phyloP scores from a whole-genome alignment of 2,113 vertebrate species.

The Clarias gariepinus region DNA sequence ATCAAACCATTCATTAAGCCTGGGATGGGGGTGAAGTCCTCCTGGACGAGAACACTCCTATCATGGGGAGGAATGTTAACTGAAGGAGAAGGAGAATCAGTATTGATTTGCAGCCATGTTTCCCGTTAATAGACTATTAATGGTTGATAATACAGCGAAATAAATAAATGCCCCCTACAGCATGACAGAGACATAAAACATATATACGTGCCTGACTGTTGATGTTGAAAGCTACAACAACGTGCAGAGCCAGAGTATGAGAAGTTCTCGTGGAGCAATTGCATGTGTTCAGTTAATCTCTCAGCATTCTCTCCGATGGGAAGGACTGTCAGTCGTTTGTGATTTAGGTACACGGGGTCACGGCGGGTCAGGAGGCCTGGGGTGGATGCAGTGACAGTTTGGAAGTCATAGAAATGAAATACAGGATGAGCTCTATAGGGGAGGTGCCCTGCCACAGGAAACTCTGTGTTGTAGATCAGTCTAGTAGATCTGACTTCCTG shows the following conservation, averaged over 20 bases:
- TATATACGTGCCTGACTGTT: not conserved
- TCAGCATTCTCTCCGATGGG: not conserved
- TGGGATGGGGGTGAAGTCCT: not conserved
- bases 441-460: not conserved
- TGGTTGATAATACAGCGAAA: not conserved
- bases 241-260: not conserved
- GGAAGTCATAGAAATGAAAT: not conserved
- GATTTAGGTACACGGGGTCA: slow-evolving; percentile 7
- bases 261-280: not conserved
- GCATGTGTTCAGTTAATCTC: not conserved
- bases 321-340: not conserved
- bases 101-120: not conserved
- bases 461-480: slow-evolving; percentile 8
- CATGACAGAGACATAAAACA: no score
- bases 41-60: not conserved
- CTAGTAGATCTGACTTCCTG: not conserved
- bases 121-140: not conserved
- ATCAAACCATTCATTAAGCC: not conserved
- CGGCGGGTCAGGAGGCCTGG: not conserved
- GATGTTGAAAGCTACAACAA: not conserved
- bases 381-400: not conserved
- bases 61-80: not conserved
- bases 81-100: not conserved
- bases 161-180: slow-evolving; percentile 5
- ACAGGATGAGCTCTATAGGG: not conserved